Conservation (phyloP, 2,113 vertebrate genomes). For the Grammomys dolichurus region DNA sequence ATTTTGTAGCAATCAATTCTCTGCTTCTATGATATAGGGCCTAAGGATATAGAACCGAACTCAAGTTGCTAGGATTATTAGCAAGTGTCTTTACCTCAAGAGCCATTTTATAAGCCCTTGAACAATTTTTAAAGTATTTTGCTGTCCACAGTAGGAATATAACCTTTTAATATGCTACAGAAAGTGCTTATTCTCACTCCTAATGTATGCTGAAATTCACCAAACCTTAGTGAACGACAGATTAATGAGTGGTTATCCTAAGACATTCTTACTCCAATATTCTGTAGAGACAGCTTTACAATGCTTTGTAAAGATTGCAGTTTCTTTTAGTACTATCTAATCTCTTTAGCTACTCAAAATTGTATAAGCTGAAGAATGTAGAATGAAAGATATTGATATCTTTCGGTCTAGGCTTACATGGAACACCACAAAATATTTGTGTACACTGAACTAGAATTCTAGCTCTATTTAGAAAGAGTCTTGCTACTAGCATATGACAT, state of each 20-base stretch:
- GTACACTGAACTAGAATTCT: background rate
- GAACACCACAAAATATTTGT: background rate
- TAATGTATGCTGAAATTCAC: conserved; percentile 7
- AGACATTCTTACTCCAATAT: conserved; percentile 2
- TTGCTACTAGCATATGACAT: background rate
- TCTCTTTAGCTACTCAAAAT: conserved; percentile 69
- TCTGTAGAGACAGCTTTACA: conserved; percentile 54
- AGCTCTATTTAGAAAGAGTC: background rate
- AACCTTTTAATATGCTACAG: conserved; percentile 58
- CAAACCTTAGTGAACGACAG: background rate
- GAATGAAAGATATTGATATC: conserved; percentile 68
- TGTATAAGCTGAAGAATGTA: conserved; percentile 45
- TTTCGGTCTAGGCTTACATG: conserved; percentile 22
- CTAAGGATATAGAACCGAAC: background rate
- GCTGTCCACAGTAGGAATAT: conserved; percentile 13
- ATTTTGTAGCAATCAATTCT: background rate
- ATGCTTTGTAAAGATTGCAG: conserved; percentile 52
- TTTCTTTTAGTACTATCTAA: conserved; percentile 30
- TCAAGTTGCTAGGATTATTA: too few species aligned
- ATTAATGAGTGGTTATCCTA: conserved; percentile 35
- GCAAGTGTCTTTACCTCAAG: background rate
- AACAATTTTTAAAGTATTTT: conserved; percentile 65
- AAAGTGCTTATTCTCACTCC: conserved; percentile 39
- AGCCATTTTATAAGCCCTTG: background rate
- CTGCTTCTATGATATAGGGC: background rate